Conservation (phyloP, 2,888 invertebrate genomes). For the Cyrtodaria siliqua region DNA sequence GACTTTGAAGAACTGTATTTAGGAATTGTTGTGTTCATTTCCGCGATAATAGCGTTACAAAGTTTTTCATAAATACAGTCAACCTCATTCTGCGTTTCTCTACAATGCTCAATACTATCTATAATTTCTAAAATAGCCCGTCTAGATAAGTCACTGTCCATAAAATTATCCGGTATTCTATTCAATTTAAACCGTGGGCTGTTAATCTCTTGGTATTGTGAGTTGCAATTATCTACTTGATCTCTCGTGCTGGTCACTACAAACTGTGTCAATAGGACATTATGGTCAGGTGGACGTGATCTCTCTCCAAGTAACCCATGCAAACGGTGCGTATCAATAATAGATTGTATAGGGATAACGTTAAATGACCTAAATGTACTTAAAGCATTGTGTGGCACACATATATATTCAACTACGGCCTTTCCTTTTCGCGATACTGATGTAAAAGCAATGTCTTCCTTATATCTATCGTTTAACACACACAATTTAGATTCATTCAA, state of each 20-base stretch:
- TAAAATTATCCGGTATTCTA: conserved; percentile 12
- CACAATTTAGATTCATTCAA: conserved; percentile 29
- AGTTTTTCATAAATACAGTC: conserved; percentile 2
- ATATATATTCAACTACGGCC: conserved; percentile 38
- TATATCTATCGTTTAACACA: no score
- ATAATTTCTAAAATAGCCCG: conserved; percentile 12
- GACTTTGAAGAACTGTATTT: background rate
- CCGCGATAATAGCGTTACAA: background rate
- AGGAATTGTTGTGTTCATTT: background rate
- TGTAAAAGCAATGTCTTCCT: conserved; percentile 34
- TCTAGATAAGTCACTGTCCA: conserved; percentile 3
- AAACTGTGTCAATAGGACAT: conserved; percentile 1
- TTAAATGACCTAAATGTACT: conserved; percentile 21
- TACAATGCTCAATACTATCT: background rate
- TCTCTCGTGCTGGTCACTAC: conserved; percentile 2
- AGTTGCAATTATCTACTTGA: background rate
- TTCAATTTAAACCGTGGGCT: background rate
- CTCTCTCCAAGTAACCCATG: conserved; percentile 18
- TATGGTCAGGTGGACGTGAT: conserved; percentile 20
- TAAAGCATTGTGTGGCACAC: conserved; percentile 34
- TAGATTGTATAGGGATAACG: conserved; percentile 10
- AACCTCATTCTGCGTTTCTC: conserved; percentile 7
- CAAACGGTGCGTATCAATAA: background rate
- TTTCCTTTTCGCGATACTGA: conserved; percentile 32
- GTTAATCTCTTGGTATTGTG: background rate